Conservation (phyloP, 1,140 invertebrate genomes). For the Atta texana region DNA sequence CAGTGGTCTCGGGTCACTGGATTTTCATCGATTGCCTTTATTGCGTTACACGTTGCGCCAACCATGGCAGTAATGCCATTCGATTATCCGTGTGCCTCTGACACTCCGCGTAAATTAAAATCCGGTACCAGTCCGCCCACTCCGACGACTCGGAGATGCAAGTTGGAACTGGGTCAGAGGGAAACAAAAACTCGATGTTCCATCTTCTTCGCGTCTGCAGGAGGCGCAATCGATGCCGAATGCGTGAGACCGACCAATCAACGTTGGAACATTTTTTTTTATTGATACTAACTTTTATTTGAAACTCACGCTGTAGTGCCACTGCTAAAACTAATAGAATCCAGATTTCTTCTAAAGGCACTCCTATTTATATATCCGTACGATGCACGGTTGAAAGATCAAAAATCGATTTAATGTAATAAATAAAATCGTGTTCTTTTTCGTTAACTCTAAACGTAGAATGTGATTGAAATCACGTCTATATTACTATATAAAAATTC, state of each 20-base stretch:
- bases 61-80: slow-evolving; percentile 66
- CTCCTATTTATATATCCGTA: neutral
- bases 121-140: slow-evolving; percentile 36
- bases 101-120: slow-evolving; percentile 62
- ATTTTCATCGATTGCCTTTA: slow-evolving; percentile 76
- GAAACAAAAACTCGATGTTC: slow-evolving; percentile 31
- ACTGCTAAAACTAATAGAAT: slow-evolving; percentile 36
- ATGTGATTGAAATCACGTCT: neutral
- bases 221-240: slow-evolving; percentile 37
- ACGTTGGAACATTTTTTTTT: slow-evolving; percentile 20
- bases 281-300: slow-evolving; percentile 43
- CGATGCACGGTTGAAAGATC: neutral
- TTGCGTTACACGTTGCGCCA: slow-evolving; percentile 68
- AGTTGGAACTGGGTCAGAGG: slow-evolving; percentile 59
- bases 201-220: slow-evolving; percentile 31
- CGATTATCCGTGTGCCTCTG: slow-evolving; percentile 64
- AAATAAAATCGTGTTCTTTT: slow-evolving; percentile 14
- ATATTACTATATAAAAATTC: neutral
- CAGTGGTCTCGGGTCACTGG: slow-evolving; percentile 65
- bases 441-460: neutral
- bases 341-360: slow-evolving; percentile 5
- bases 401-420: slow-evolving; percentile 17
- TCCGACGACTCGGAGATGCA: slow-evolving; percentile 48
- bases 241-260: slow-evolving; percentile 33
- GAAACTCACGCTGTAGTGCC: neutral